Evolutionary conservation across 2,113 vertebrate species (phyloP).

Genomic region (Mesoclemmys tuberculata): DNA sequence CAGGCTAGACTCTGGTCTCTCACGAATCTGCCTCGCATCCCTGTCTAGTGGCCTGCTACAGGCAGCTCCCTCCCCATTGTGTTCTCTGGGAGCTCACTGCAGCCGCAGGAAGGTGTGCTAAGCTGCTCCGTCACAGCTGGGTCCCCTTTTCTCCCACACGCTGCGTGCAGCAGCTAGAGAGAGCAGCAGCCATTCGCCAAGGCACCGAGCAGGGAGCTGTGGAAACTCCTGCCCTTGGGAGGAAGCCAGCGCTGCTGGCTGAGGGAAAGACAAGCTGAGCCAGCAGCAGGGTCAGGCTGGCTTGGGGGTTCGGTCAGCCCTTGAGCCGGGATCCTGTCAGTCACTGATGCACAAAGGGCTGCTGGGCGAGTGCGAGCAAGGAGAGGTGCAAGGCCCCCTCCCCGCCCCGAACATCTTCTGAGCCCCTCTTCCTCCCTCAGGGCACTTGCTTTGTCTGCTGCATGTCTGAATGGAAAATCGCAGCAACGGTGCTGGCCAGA

Average conservation of each 20-base stretch:
- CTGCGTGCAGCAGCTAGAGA: rapidly evolving
- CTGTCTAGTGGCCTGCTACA: neutral
- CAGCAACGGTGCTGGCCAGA: neutral
- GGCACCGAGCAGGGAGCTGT: rapidly evolving
- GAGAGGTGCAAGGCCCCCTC: neutral
- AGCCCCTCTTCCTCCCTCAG: neutral
- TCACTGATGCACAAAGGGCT: rapidly evolving
- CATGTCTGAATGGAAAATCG: neutral
- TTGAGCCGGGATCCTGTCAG: rapidly evolving
- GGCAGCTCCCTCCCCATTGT: neutral
- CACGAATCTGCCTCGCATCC: rapidly evolving
- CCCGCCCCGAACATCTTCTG: rapidly evolving
- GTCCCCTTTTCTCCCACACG: neutral
- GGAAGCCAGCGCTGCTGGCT: rapidly evolving
- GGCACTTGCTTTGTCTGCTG: neutral
- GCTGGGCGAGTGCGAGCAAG: neutral
- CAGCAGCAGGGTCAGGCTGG: neutral
- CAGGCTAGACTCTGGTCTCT: neutral
- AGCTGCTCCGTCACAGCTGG: neutral
- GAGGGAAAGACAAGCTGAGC: rapidly evolving
- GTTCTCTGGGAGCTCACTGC: neutral
- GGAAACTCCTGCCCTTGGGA: rapidly evolving
- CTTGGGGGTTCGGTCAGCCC: rapidly evolving
- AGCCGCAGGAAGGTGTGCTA: neutral
- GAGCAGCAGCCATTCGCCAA: neutral